Conservation (phyloP, 1,140 invertebrate genomes). For the Leptoteleia sp. region DNA sequence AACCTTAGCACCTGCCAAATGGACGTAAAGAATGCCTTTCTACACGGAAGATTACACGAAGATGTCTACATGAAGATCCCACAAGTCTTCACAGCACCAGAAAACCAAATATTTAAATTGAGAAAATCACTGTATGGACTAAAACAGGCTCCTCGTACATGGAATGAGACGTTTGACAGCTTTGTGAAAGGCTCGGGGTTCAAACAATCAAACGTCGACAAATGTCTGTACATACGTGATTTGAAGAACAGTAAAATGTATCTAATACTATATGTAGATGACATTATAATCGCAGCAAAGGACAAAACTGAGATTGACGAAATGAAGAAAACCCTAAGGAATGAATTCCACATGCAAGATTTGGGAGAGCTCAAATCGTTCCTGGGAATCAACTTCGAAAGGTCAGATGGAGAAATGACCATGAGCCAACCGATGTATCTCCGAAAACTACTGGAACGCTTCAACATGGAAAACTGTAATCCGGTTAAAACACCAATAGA, state of each 20-base stretch:
- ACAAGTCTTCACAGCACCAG: too few species aligned
- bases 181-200: constrained; percentile 8
- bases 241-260: neutral
- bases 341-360: constrained; percentile 30
- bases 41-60: too few species aligned
- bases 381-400: constrained; percentile 24
- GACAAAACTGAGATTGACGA: constrained; percentile 13
- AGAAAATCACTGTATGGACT: constrained; percentile 25
- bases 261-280: constrained; percentile 42
- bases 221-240: constrained; percentile 23
- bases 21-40: too few species aligned
- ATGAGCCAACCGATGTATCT: too few species aligned
- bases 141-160: constrained; percentile 27
- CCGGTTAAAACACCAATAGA: constrained; percentile 38
- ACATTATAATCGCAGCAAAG: constrained; percentile 36
- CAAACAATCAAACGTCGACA: constrained; percentile 32
- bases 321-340: neutral
- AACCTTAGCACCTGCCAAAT: too few species aligned
- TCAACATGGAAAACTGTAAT: constrained; percentile 34
- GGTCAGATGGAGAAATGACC: constrained; percentile 1
- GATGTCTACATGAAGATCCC: too few species aligned
- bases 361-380: constrained; percentile 21
- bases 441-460: constrained; percentile 34
- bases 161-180: constrained; percentile 23
- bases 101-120: constrained; percentile 9